Base-by-base conservation (phyloP, 2,888 invertebrate species). In the Halictus quadricinctus region DNA sequence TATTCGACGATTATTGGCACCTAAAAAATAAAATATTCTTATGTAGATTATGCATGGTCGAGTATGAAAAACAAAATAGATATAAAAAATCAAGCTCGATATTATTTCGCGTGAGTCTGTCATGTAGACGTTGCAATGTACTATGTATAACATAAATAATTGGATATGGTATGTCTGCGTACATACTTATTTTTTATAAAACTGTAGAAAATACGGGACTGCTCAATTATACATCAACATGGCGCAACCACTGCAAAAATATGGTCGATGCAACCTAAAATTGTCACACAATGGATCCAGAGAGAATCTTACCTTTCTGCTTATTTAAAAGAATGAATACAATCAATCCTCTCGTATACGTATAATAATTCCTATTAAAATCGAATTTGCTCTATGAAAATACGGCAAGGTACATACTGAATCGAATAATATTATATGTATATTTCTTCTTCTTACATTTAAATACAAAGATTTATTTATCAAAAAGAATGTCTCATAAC, bases 1-100 rank as follows among this genome's bases (percentile, higher is more conserved):
- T 95, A 72, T 80, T 90, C 21, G 95, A 95, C 0, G 95, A 95
- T 92, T 95, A 95, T 87, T 95, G 95, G 95, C 95, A 95, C 69
- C 88, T 88, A 48, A 90, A 92, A 60, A 91, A 93, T 86, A 90
- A 90, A 85, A 88, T 91, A 41, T 95, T 95, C 86, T 91, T 95
- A 64, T 95, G 95, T 81, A 94, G 95, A 81, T 80, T 89, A 18
- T 95, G 95, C 84, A 95, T 95, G 95, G 86, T 88, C 25, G 93
- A 95, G 87, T 91, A 90, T 41, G 85, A 86, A 21, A 86, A 90
- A 4, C 89, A 89, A 25, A 93, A 92, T 80, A 90, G 92, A 76
- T 94, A 91, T 73, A 91, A 77, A 8, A 90, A 54, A 77, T 72
- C 41, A 21, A 80, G 84, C 50, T 84, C 87, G 13, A 48, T 78